Base-by-base conservation (phyloP, 1,140 invertebrate genomes). In the Artemia franciscana region DNA sequence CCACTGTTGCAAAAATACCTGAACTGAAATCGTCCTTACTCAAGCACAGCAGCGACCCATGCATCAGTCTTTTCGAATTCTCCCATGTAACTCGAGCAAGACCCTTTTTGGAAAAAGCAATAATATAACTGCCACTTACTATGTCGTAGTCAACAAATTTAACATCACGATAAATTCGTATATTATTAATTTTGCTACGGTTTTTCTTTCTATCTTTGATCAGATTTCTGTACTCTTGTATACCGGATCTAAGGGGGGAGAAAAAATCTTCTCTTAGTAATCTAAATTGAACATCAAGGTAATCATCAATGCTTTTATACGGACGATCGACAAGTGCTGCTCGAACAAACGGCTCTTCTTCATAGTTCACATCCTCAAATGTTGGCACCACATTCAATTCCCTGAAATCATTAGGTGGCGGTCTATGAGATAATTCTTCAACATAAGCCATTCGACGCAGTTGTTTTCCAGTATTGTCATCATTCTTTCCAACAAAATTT, bases 41-140 rank as follows among this genome's bases (percentile, higher is more conserved):
- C 25, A 90, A 77, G 64, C 83, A 79, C 0, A 89, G 66, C n/a
- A 89, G 71, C 0, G 83, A 81, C 0, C 86, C 86, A 71, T 73
- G 80, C 68, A 86, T 77, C 26, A 89, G 77, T 59, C 80, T 72
- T 68, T 80, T 80, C 0, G 76, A 75, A 28, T 70, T 66, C 59
- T 71, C 70, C 67, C 69, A 73, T 5, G 66, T 67, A 7, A 70
- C 67, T 59, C 63, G 67, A n/a, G 57, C 61, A 15, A 67, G 59
- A 3, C 58, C 24, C 15, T 66, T 26, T 25, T 21, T 7, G 5
- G 63, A 30, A 58, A 64, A 64, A 12, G 27, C 25, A 5, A 64
- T 26, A 15, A 59, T 15, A 25, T 61, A 30, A 7, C 9, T 30
- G 15, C 39, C 25, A 15, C 27, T 21, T 7, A 25, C 12, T 5